A percentile compares a stretch with the other conserved stretches of the same genome.
These are phyloP conservation scores for Heliothis subflexa DNA, from an alignment of 1,140 invertebrate species.

Conservation along the genomic window DNA sequence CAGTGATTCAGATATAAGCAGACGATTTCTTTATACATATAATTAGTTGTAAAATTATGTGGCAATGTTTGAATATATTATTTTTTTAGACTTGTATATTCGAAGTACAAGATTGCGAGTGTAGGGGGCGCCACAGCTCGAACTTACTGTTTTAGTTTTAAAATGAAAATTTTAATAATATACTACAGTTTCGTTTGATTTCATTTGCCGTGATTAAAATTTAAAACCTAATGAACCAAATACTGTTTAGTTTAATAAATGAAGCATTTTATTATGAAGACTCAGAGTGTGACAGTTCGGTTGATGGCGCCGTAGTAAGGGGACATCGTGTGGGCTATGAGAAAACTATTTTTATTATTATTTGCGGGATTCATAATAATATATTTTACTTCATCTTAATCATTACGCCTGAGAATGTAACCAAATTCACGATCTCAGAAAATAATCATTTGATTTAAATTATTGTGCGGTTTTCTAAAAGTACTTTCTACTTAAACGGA, in stretches of 20 bases:
- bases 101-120: slow-evolving; percentile 35
- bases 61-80: slow-evolving; percentile 46
- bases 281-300: not conserved
- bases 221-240: no score
- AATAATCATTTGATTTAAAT: no score
- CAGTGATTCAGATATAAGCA: not conserved
- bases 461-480: no score
- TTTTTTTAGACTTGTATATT: slow-evolving; percentile 42
- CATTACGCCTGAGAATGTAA: not conserved
- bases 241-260: no score
- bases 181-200: no score
- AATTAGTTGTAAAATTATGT: slow-evolving; percentile 47
- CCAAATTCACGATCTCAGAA: slow-evolving; percentile 31
- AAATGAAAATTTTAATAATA: no score
- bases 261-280: not conserved
- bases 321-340: slow-evolving; percentile 28
- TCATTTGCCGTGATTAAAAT: no score
- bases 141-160: not conserved
- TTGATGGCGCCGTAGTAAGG: slow-evolving; percentile 10
- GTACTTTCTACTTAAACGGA: no score
- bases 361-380: slow-evolving; percentile 4
- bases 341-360: slow-evolving; percentile 13
- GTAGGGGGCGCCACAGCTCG: slow-evolving; percentile 2
- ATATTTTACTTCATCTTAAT: not conserved
- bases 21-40: slow-evolving; percentile 19